These are phyloP conservation scores for Aphelinus certus DNA, from an alignment of 1,140 invertebrate species.

Conservation along the genomic window DNA sequence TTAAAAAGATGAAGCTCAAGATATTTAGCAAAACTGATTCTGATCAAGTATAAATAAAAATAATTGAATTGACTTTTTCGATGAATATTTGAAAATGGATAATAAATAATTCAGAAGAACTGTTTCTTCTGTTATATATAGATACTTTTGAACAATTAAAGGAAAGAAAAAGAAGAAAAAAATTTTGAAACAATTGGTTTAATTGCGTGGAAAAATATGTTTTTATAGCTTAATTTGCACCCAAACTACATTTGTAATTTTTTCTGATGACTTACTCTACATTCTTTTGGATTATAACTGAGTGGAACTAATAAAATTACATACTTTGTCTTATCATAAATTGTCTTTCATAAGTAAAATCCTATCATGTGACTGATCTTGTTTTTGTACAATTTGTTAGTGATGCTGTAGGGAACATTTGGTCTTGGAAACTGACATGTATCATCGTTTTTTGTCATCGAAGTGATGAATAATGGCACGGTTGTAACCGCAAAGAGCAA, in stretches of 20 bases:
- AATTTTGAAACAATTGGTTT: neutral
- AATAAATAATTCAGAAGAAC: neutral
- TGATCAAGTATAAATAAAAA: slow-evolving; percentile 25
- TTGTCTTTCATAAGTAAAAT: slow-evolving; percentile 5
- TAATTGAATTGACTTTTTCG: slow-evolving; percentile 7
- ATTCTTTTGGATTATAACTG: slow-evolving; percentile 17
- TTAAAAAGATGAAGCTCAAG: slow-evolving; percentile 18
- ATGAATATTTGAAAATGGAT: slow-evolving; percentile 18
- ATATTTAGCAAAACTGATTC: slow-evolving; percentile 26
- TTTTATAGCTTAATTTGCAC: slow-evolving; percentile 35
- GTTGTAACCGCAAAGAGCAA: slow-evolving; percentile 58
- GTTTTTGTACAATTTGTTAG: too few species aligned
- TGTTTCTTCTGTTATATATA: slow-evolving; percentile 34
- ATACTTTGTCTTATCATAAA: slow-evolving; percentile 17
- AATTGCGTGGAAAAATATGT: slow-evolving; percentile 21
- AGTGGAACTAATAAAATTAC: slow-evolving; percentile 12
- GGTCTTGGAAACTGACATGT: too few species aligned
- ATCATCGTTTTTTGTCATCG: too few species aligned
- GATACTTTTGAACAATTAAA: neutral
- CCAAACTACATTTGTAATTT: slow-evolving; percentile 29
- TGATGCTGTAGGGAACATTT: too few species aligned
- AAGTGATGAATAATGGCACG: slow-evolving; percentile 1
- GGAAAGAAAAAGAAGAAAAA: too few species aligned
- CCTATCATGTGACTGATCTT: neutral
- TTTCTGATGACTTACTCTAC: slow-evolving; percentile 20